Evolutionary conservation across 30 jellyfish, hydroid and myxozoan species (phyloP), one percentile per base, ranked within the genome.

Genomic region (Turritopsis rubra): DNA sequence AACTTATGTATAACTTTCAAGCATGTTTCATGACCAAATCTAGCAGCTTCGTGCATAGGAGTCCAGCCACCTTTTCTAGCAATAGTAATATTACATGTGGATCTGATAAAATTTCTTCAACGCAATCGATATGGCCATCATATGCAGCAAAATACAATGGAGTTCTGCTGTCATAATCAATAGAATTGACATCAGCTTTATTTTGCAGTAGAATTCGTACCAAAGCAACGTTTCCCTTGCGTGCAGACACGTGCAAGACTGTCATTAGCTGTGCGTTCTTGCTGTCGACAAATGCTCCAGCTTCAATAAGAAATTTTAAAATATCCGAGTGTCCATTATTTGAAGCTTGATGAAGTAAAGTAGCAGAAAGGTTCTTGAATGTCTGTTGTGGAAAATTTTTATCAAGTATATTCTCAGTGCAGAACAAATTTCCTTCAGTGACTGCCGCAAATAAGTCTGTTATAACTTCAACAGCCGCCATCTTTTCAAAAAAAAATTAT

Each of bases 31-130:
- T 81, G 86, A 18, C 97, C 97, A 83, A 91, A 91, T 17, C 96
- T 79, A 13, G 91, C 75, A 28, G 97, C 94, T 76, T 91, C 97
- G 73, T 91, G 97, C 28, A 91, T 70, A 23, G 96, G 93, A 28
- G 88, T 82, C 97, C 97, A 91, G 73, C 97, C 97, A 29, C 97
- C 97, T 41, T 83, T 79, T 16, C 97, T 85, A n/a, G 88, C 86
- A 29, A 91, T 29, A 60, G 84, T 54, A 41, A 82, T 82, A 41
- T 73, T n/a, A 85, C 90, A 52, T 81, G 71, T 74, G 53, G 65
- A 53, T 71, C 13, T 21, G 72, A 28, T 22, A 91, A 65, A 21
- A 91, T 76, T 52, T 72, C 90, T 29, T 83, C 81, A 16, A 87
- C 87, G 68, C 95, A 86, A 18, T 83, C 94, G 0, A 79, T 0